A percentile compares a stretch with the other conserved stretches of the same genome.
Evolutionary conservation across 2,797 vertebrate species (phyloP).

Genomic region (Odontamblyopus rebecca): DNA sequence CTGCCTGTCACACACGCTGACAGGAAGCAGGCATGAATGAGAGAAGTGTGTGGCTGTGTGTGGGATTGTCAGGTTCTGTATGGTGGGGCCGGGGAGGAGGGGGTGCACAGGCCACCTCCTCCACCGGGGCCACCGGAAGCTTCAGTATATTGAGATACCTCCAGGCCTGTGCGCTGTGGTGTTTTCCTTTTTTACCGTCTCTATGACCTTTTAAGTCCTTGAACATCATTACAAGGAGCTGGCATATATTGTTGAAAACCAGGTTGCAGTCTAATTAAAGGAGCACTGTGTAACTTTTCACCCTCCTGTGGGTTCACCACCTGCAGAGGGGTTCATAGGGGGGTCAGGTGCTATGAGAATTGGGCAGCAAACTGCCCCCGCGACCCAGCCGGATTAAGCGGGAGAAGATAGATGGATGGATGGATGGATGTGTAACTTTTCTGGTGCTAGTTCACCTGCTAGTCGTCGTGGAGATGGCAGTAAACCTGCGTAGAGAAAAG

Average conservation of each 20-base stretch:
- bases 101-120: conserved; percentile 9
- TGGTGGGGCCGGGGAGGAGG: conserved; percentile 19
- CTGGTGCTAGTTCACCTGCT: no score
- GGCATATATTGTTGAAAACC: background rate
- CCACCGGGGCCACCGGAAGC: conserved; percentile 24
- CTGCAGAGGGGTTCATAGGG: no score
- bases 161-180: conserved; percentile 20
- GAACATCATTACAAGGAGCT: conserved; percentile 10
- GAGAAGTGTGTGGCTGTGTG: conserved; percentile 36
- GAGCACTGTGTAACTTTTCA: no score
- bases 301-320: no score
- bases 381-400: no score
- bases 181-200: conserved; percentile 24
- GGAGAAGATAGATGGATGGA: no score
- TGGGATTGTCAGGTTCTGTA: conserved; percentile 49
- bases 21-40: conserved; percentile 55
- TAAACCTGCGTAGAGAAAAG: no score
- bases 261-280: background rate
- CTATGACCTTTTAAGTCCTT: conserved; percentile 26
- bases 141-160: conserved; percentile 51
- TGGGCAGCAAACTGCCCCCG: no score
- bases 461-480: no score
- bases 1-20: conserved; percentile 67
- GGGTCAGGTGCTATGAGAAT: no score
- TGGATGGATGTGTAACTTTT: no score